Conservation (phyloP, 2,113 vertebrate genomes). For the Xenopus laevis region DNA sequence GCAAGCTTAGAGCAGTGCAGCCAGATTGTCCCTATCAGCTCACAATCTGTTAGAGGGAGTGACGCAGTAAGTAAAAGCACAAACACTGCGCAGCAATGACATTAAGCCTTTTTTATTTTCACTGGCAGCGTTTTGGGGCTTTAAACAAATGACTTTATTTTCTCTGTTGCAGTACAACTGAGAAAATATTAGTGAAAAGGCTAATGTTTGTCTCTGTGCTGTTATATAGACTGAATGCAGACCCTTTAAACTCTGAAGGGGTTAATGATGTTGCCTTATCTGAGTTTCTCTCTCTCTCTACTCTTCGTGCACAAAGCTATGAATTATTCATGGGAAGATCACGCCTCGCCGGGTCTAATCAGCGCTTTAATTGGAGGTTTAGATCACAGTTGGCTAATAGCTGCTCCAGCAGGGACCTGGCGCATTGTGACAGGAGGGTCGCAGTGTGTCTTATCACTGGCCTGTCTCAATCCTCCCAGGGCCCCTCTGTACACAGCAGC, state of each 20-base stretch:
- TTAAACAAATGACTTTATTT: neutral
- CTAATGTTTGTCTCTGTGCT: neutral
- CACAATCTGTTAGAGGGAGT: neutral
- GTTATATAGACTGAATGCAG: neutral
- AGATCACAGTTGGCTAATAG: conserved; percentile 68
- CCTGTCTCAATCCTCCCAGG: conserved; percentile 58
- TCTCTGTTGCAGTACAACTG: too few relatives aligned
- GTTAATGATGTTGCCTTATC: conserved; percentile 20
- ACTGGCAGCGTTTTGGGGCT: neutral
- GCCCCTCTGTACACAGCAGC: conserved; percentile 44
- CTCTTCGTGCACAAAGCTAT: conserved; percentile 63
- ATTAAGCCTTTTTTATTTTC: neutral
- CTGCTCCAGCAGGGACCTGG: conserved; percentile 63
- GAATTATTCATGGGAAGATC: conserved; percentile 69
- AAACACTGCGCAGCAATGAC: neutral
- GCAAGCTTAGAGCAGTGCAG: neutral
- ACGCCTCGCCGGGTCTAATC: conserved; percentile 68
- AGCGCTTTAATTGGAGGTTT: conserved; percentile 72
- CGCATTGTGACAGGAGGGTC: conserved; percentile 62
- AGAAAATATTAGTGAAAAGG: neutral
- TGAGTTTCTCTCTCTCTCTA: conserved; percentile 31
- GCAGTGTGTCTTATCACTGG: conserved; percentile 60
- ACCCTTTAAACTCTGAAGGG: neutral
- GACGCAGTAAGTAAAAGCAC: neutral
- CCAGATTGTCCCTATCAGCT: neutral